A percentile compares a stretch with the other conserved stretches of the same genome.
Conservation (phyloP, 1,140 invertebrate species). For the Tetraneura akinire region DNA sequence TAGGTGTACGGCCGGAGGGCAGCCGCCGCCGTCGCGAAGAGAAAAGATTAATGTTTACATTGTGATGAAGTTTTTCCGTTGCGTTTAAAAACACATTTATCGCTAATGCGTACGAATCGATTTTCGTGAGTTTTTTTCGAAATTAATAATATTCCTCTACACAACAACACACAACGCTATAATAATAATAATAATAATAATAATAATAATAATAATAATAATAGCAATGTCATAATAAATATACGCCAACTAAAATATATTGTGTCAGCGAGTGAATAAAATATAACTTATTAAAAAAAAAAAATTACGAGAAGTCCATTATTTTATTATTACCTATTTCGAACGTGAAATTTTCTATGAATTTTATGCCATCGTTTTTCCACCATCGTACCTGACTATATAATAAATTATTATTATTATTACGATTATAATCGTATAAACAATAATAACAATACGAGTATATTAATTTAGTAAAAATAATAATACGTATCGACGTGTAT, state of each 20-base stretch:
- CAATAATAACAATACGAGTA: too few species aligned
- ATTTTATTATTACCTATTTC: too few species aligned
- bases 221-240: neutral
- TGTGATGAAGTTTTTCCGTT: slow-evolving; percentile 25
- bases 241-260: neutral
- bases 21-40: neutral
- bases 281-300: too few species aligned
- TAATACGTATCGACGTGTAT: too few species aligned
- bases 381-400: neutral
- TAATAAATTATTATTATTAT: neutral
- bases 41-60: slow-evolving; percentile 39
- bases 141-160: slow-evolving; percentile 13
- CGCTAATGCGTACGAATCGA: slow-evolving; percentile 31
- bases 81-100: slow-evolving; percentile 42
- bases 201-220: too few species aligned
- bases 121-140: slow-evolving; percentile 12
- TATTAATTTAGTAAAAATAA: too few species aligned
- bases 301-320: too few species aligned
- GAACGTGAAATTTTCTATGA: slow-evolving; percentile 13
- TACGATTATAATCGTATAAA: neutral
- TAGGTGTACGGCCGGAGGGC: neutral
- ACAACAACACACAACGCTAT: neutral
- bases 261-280: too few species aligned
- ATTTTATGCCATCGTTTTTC: neutral
- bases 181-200: too few species aligned